phyloP scores from a whole-genome alignment of 2,888 invertebrate species.

The Apamea monoglypha region DNA sequence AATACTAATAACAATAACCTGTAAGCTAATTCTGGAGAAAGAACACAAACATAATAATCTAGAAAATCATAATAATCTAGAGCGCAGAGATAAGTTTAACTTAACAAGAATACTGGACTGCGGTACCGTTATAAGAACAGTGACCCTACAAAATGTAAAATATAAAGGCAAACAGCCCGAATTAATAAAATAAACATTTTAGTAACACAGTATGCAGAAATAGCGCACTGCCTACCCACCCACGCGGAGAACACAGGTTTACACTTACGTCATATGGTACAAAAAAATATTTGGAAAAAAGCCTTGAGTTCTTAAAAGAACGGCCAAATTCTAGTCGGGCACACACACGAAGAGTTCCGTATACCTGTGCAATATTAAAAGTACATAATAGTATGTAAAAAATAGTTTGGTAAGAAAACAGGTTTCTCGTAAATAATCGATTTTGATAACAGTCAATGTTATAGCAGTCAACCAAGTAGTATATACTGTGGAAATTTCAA shows the following conservation, averaged over 20 bases:
- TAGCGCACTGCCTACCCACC: constrained; percentile 26
- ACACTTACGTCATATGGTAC: constrained; percentile 64
- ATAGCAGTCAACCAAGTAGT: neutral
- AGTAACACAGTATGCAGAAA: constrained; percentile 30
- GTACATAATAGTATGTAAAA: neutral
- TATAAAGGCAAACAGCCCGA: constrained; percentile 12
- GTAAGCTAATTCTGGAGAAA: too few relatives aligned
- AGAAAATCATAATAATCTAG: too few relatives aligned
- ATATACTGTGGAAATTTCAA: neutral
- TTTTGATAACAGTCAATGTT: neutral
- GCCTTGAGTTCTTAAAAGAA: constrained; percentile 62
- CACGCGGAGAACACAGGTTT: constrained; percentile 67
- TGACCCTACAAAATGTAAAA: constrained; percentile 40
- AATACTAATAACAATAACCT: too few relatives aligned
- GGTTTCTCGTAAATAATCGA: neutral
- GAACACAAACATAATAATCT: too few relatives aligned
- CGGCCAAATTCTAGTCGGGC: neutral
- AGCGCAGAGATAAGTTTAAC: constrained; percentile 15
- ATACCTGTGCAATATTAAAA: neutral
- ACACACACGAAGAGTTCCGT: neutral
- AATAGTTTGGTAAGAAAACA: neutral
- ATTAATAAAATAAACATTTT: constrained; percentile 26
- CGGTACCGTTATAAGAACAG: constrained; percentile 35
- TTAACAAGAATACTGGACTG: constrained; percentile 30
- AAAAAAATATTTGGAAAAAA: constrained; percentile 67